Conservation (phyloP, 1,140 invertebrate genomes). For the Parapsyche elsis region DNA sequence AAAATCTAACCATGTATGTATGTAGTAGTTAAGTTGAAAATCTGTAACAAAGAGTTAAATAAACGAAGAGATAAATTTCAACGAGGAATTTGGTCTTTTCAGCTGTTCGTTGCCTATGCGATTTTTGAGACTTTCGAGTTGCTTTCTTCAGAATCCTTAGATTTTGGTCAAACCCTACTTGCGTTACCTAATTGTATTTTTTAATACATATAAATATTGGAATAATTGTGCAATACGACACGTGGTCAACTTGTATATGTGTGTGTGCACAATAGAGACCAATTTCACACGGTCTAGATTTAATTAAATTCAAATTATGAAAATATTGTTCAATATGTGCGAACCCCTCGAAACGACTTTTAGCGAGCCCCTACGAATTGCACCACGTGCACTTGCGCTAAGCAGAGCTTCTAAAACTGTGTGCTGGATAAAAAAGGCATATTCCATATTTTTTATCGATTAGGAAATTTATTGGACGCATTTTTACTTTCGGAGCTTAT, state of each 20-base stretch:
- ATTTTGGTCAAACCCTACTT: not conserved
- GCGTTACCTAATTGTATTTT: not conserved
- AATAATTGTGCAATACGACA: not conserved
- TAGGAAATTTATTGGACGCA: too few species aligned
- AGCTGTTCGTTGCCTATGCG: too few species aligned
- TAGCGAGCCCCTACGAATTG: not conserved
- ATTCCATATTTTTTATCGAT: too few species aligned
- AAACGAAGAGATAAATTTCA: too few species aligned
- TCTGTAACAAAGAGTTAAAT: too few species aligned
- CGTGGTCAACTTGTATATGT: not conserved
- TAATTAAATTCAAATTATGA: slow-evolving; percentile 56
- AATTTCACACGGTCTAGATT: slow-evolving; percentile 52
- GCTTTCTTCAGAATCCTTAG: not conserved
- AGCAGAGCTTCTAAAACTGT: slow-evolving; percentile 8
- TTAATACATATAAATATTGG: not conserved
- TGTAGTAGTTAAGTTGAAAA: too few species aligned
- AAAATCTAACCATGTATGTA: too few species aligned
- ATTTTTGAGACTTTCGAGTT: too few species aligned
- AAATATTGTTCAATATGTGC: slow-evolving; percentile 47
- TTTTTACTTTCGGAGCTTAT: too few species aligned
- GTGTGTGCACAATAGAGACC: not conserved
- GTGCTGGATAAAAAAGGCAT: not conserved
- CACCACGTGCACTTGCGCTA: slow-evolving; percentile 18
- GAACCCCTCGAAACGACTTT: slow-evolving; percentile 2
- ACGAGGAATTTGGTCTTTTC: too few species aligned